Evolutionary conservation across 2,888 invertebrate species (phyloP).

Genomic region (Lithophane socia): DNA sequence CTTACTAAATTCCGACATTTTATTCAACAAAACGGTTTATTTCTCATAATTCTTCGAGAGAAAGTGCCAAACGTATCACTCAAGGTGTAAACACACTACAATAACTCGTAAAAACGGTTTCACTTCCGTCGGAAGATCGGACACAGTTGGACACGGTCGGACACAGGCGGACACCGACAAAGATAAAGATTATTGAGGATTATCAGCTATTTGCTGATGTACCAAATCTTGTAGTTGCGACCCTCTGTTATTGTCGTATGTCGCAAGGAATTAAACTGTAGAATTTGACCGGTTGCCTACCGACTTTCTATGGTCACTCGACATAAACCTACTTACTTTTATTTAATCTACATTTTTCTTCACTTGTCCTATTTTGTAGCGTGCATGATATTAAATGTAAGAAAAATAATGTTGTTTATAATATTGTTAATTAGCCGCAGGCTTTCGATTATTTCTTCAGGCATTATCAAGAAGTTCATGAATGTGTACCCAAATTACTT

Average conservation of each 20-base stretch:
- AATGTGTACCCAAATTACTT: not conserved
- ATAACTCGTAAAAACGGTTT: not conserved
- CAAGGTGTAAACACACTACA: constrained; percentile 41
- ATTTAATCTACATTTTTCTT: not conserved
- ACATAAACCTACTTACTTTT: not conserved
- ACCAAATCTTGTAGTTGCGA: constrained; percentile 10
- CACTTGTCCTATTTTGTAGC: not conserved
- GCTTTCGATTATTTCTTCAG: not conserved
- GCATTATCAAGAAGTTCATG: not conserved
- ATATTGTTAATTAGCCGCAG: not conserved
- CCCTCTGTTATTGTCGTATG: not conserved
- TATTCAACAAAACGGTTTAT: not conserved
- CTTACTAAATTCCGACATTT: not conserved
- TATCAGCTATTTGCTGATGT: constrained; percentile 34
- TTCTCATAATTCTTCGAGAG: constrained; percentile 5
- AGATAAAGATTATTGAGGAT: constrained; percentile 26
- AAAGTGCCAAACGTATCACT: constrained; percentile 44
- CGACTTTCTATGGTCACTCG: not conserved
- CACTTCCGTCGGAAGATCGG: constrained; percentile 43
- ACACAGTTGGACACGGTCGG: not conserved
- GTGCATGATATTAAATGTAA: not conserved
- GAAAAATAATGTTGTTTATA: not conserved
- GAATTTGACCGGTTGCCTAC: not conserved
- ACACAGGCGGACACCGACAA: constrained; percentile 22
- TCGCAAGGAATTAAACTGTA: not conserved